phyloP scores from a whole-genome alignment of 2,797 vertebrate genomes.

The Cirrhinus mrigala region DNA sequence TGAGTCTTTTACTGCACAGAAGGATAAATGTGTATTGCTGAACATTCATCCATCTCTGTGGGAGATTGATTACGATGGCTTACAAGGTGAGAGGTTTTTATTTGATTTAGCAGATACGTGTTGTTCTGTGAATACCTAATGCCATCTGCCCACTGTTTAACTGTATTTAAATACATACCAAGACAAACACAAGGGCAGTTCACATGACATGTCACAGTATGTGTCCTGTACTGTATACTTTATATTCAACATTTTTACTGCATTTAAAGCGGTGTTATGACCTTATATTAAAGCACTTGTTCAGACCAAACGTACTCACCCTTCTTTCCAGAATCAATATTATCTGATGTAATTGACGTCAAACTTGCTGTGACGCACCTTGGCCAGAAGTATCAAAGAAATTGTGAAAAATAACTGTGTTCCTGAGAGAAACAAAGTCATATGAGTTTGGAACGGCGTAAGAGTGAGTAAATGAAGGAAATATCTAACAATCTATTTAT shows the following conservation, averaged over 20 bases:
- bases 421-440: not conserved
- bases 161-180: not conserved
- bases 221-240: not conserved
- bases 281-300: not conserved
- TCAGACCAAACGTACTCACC: not conserved
- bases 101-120: conserved; percentile 4
- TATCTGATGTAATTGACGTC: not conserved
- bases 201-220: not conserved
- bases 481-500: not conserved
- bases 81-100: not conserved
- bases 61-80: conserved; percentile 25
- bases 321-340: not conserved
- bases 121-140: conserved; percentile 13
- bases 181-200: conserved; percentile 7
- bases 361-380: not conserved
- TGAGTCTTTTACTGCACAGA: conserved; percentile 1
- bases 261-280: not conserved
- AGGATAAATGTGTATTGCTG: conserved; percentile 16
- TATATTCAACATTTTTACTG: not conserved
- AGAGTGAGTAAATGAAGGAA: not conserved
- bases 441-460: not conserved
- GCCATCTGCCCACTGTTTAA: not conserved
- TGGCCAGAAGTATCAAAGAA: not conserved
- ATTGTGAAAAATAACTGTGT: not conserved
- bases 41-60: not conserved